Evolutionary conservation across 2,797 vertebrate species (phyloP), one percentile per base, ranked within the genome.

Genomic region (Amphiprion clarkii): DNA sequence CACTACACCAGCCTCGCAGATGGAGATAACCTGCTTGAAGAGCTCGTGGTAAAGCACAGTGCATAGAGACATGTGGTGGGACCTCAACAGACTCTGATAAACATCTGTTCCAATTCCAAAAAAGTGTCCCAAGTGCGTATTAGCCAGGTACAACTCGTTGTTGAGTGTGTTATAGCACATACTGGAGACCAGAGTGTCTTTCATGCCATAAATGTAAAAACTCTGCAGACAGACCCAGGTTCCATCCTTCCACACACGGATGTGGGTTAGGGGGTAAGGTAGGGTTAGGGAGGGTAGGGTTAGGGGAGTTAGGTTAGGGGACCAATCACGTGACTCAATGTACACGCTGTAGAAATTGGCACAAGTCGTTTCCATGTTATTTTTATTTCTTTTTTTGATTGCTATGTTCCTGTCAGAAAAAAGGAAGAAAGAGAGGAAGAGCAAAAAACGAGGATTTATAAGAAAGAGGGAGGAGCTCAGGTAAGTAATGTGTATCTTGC

Each of bases 31-130:
- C 49, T 83, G 75, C 17, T 79, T 68, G 33, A 55, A 79, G 1
- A 25, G 19, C 4, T 1, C 44, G 23, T 87, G 54, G n/a, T 79
- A 81, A 0, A 85, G 46, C 1, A 33, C 36, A 7, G 23, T 5
- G 16, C 71, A 76, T 1, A 81, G 6, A 9, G 77, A 78, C 21
- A 46, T 54, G 5, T 13, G 1, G 8, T 82, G 71, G 3, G 81
- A 67, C 3, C 25, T 75, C 5, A 65, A 0, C 0, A 1, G 5
- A 0, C 17, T 19, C 10, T 59, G 3, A 19, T 63, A 84, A 13
- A 58, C 10, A 6, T 86, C 71, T 3, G 83, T 85, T 29, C 71
- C 83, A 57, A 33, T 51, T n/a, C 86, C 76, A 3, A 82, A 17
- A 29, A 21, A 63, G 40, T 49, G 57, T 10, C 40, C 78, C 2